Evolutionary conservation across 2,797 vertebrate species (phyloP).

Genomic region (Sphenopsis melanotis): DNA sequence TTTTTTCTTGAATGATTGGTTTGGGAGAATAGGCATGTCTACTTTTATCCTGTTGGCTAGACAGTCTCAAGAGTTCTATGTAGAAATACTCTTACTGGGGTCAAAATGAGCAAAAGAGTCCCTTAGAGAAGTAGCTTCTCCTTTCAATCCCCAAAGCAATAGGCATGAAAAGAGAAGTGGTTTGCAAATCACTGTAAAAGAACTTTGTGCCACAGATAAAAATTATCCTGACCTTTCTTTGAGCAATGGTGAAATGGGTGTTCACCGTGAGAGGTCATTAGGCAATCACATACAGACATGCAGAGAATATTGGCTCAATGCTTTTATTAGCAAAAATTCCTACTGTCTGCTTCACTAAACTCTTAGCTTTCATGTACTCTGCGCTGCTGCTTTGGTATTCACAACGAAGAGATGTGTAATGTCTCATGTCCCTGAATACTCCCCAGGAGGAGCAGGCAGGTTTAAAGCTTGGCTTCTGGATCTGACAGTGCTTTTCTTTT

Average conservation of each 20-base stretch:
- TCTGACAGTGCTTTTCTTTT: neutral
- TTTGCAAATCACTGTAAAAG: neutral
- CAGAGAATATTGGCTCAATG: neutral
- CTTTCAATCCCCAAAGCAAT: neutral
- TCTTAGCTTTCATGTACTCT: neutral
- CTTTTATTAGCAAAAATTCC: slow-evolving; percentile 23
- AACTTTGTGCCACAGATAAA: neutral
- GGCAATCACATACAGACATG: neutral
- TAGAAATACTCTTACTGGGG: neutral
- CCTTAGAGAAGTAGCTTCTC: neutral
- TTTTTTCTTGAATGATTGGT: neutral
- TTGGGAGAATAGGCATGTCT: neutral
- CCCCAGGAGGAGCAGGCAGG: neutral
- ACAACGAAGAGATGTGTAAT: neutral
- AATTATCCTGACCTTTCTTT: neutral
- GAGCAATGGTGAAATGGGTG: neutral
- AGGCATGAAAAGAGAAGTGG: neutral
- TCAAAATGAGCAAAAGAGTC: neutral
- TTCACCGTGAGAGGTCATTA: neutral
- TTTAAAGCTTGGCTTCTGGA: neutral
- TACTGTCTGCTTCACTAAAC: slow-evolving; percentile 1
- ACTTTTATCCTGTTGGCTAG: neutral
- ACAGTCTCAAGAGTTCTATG: neutral
- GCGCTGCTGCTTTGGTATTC: neutral
- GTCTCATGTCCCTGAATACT: neutral